A percentile compares a stretch with the other conserved stretches of the same genome.
phyloP scores from a whole-genome alignment of 2,888 invertebrate genomes.

The Lycaena phlaeas region DNA sequence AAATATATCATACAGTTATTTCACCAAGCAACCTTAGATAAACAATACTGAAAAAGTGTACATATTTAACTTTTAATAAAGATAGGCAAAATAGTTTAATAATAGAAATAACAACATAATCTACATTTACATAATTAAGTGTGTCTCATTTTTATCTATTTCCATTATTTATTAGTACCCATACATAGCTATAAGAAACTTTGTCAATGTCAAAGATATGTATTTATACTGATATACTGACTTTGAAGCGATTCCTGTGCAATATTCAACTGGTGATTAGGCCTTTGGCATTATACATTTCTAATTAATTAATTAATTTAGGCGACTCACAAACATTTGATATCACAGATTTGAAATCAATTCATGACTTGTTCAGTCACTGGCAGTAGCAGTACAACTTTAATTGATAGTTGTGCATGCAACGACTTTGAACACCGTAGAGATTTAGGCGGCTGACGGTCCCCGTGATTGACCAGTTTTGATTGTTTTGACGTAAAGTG shows the following conservation, averaged over 20 bases:
- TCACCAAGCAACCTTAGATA: too few relatives aligned
- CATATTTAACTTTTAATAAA: too few relatives aligned
- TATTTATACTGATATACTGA: not conserved
- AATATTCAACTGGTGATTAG: constrained; percentile 10
- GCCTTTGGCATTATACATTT: not conserved
- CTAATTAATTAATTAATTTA: not conserved
- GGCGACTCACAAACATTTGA: constrained; percentile 11
- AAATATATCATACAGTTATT: too few relatives aligned
- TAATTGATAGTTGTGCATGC: constrained; percentile 81
- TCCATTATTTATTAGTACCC: too few relatives aligned
- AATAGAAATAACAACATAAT: too few relatives aligned
- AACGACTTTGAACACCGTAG: constrained; percentile 86
- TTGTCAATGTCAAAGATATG: constrained; percentile 1
- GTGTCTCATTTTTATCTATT: too few relatives aligned
- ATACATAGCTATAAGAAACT: not conserved
- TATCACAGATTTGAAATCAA: constrained; percentile 21
- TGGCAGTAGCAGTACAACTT: constrained; percentile 85
- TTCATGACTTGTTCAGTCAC: constrained; percentile 18
- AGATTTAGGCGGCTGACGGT: constrained; percentile 84
- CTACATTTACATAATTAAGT: too few relatives aligned
- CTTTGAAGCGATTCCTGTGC: not conserved
- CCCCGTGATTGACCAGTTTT: constrained; percentile 73
- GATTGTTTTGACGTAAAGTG: constrained; percentile 70
- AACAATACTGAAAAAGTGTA: too few relatives aligned
- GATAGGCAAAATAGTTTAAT: too few relatives aligned